Evolutionary conservation across 2,113 vertebrate genomes (phyloP).

Genomic region (Dromas ardeola): DNA sequence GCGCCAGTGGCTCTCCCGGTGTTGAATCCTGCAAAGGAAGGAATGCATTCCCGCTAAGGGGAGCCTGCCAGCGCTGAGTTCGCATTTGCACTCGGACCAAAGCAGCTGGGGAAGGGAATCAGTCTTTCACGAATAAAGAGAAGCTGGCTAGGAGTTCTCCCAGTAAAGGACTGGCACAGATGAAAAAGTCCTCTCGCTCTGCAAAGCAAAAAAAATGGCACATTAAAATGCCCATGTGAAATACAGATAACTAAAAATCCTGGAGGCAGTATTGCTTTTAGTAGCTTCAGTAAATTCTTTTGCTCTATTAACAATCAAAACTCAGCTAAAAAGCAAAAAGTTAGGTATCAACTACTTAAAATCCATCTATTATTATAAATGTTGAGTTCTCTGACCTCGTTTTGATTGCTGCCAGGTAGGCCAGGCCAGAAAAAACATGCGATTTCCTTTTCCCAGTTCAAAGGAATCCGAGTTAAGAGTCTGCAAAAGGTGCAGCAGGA

Average conservation of each 20-base stretch:
- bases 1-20: not conserved
- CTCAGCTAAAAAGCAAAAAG: not conserved
- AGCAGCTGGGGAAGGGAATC: constrained; percentile 13
- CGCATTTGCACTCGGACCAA: constrained; percentile 50
- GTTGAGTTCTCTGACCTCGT: not conserved
- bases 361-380: not conserved
- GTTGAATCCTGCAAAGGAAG: constrained; percentile 19
- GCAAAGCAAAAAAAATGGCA: constrained; percentile 21
- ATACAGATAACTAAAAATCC: constrained; percentile 29
- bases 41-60: not conserved
- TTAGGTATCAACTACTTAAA: not conserved
- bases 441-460: constrained; percentile 34
- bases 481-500: constrained; percentile 16
- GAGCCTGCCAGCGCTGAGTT: constrained; percentile 46
- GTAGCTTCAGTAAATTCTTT: constrained; percentile 22
- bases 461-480: not conserved
- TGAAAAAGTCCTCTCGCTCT: not conserved
- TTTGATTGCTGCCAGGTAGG: constrained; percentile 17
- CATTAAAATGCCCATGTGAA: constrained; percentile 16
- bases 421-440: constrained; percentile 26
- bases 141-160: not conserved
- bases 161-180: constrained; percentile 2
- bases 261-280: not conserved
- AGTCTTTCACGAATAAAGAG: not conserved
- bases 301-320: constrained; percentile 27